Evolutionary conservation across 2,888 invertebrate genomes (phyloP).

Genomic region (Lasiommata megera): DNA sequence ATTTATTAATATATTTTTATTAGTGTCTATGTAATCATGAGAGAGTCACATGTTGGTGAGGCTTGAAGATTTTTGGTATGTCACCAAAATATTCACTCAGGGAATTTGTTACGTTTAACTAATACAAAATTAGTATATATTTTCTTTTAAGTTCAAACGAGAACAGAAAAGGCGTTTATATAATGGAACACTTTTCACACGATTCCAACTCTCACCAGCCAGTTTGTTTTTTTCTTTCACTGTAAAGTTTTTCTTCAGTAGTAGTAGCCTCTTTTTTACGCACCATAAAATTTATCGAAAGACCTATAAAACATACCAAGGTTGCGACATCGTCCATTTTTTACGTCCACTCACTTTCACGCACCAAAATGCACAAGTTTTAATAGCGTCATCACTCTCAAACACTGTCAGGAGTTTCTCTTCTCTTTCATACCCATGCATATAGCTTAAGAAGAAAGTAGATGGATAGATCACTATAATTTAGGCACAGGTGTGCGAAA

Average conservation of each 20-base stretch:
- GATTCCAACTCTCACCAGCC: too few relatives aligned
- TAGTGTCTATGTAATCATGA: too few relatives aligned
- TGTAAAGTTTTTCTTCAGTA: not conserved
- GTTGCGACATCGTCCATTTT: not conserved
- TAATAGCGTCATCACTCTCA: constrained; percentile 15
- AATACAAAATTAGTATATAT: too few relatives aligned
- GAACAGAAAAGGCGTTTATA: too few relatives aligned
- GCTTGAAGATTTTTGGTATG: too few relatives aligned
- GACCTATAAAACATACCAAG: not conserved
- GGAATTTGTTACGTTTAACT: too few relatives aligned
- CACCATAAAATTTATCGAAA: not conserved
- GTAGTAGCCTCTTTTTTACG: not conserved
- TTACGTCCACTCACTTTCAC: constrained; percentile 5
- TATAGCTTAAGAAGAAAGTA: not conserved
- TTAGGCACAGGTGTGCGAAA: constrained; percentile 14
- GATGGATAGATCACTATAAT: constrained; percentile 2
- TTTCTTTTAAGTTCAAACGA: too few relatives aligned
- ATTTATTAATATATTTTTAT: too few relatives aligned
- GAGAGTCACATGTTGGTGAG: too few relatives aligned
- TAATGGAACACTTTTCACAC: too few relatives aligned
- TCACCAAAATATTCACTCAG: too few relatives aligned
- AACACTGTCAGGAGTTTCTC: not conserved
- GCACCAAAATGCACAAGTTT: constrained; percentile 6
- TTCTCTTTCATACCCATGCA: not conserved
- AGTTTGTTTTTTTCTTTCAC: not conserved